Conservation (phyloP, 2,113 vertebrate genomes). For the Anser brachyrhynchus region DNA sequence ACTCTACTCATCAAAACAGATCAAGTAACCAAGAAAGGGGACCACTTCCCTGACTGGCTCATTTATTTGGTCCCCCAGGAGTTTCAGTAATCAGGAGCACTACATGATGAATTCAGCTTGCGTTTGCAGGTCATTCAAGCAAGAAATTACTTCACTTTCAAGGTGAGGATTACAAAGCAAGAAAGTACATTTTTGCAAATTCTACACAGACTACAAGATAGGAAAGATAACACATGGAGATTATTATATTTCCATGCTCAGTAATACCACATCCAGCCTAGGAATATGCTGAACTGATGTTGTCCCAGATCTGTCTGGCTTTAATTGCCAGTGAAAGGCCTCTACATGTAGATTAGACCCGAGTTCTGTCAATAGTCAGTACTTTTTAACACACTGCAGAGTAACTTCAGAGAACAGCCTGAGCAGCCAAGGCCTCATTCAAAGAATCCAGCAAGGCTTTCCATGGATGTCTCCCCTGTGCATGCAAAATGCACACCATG, state of each 20-base stretch:
- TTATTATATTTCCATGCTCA: not conserved
- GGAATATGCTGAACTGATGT: not conserved
- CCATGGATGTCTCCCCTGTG: not conserved
- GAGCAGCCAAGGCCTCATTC: not conserved
- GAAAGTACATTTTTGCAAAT: not conserved
- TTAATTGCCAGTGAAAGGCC: not conserved
- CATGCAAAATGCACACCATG: accelerated
- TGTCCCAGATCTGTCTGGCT: not conserved
- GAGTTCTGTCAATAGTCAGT: not conserved
- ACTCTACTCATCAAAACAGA: not conserved
- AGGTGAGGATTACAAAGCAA: not conserved
- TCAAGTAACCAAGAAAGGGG: not conserved
- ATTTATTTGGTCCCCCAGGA: not conserved
- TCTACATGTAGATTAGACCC: not conserved
- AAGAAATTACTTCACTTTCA: not conserved
- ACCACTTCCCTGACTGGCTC: not conserved
- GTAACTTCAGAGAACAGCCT: not conserved
- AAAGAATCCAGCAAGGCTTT: not conserved
- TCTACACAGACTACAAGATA: not conserved
- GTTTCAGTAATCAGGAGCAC: not conserved
- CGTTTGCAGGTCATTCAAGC: not conserved
- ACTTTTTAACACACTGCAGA: not conserved
- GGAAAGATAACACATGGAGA: not conserved
- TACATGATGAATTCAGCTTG: not conserved
- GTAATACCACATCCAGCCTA: not conserved